Percentiles rank a stretch among this genome's conserved stretches.
Conservation (phyloP, 2,797 vertebrate genomes). For the Oryzias sinensis region DNA sequence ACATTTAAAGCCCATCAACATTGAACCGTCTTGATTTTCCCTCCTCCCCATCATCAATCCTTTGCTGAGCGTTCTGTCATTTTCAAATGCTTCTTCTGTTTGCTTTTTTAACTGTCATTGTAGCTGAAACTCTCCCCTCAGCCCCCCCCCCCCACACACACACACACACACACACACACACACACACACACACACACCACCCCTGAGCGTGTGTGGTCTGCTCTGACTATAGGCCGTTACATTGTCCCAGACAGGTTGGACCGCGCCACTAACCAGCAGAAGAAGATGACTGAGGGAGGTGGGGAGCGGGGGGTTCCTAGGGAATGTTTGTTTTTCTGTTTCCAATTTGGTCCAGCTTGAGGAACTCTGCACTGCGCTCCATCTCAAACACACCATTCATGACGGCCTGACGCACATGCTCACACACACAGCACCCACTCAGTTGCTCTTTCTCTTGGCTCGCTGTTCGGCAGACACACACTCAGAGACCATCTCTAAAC, state of each 20-base stretch:
- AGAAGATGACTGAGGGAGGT: constrained; percentile 10
- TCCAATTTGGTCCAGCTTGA: constrained; percentile 77
- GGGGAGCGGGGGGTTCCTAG: constrained; percentile 62
- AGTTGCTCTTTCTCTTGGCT: constrained; percentile 16
- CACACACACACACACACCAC: constrained; percentile 18
- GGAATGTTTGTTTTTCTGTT: constrained; percentile 80
- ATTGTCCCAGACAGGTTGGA: constrained; percentile 78
- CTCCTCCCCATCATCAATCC: constrained; percentile 45
- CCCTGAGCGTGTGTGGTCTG: constrained; percentile 67
- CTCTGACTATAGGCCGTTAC: constrained; percentile 75
- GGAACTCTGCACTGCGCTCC: constrained; percentile 76
- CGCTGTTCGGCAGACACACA: constrained; percentile 2
- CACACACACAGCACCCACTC: constrained; percentile 61
- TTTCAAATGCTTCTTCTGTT: constrained; percentile 48
- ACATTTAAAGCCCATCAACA: constrained; percentile 19
- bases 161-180: background rate
- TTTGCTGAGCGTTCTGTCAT: constrained; percentile 48
- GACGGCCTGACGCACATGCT: constrained; percentile 70
- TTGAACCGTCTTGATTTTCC: constrained; percentile 19
- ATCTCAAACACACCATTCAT: constrained; percentile 80
- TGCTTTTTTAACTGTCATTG: constrained; percentile 67
- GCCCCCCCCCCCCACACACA: constrained; percentile 19
- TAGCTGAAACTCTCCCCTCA: constrained; percentile 18
- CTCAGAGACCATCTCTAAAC: background rate
- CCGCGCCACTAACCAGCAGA: constrained; percentile 68